Base-by-base conservation (phyloP, 1,140 invertebrate species). In the Caenorhabditis brenneri region DNA sequence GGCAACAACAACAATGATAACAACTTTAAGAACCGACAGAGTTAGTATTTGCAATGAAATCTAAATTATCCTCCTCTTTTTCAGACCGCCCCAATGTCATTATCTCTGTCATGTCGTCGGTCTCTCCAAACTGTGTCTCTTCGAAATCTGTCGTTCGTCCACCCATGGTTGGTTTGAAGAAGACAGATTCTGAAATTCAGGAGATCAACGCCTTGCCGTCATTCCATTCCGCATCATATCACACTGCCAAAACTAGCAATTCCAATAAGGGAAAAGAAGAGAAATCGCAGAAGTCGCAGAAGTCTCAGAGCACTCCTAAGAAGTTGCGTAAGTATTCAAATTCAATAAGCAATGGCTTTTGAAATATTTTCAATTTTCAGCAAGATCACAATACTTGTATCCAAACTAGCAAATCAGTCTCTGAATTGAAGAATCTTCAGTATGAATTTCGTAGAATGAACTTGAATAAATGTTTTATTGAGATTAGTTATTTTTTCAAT, bases 181-280 rank as follows among this genome's bases (percentile, higher is more conserved):
- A 74, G n/a, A 74, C 65, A 0, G 36, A 42, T 12, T 74, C 65
- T 0, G 65, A 74, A 24, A 74, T 74, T 46, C 12, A 6, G 16
- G 65, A 74, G 65, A 74, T 74, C n/a, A 33, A 74, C 19, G 65
- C 65, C 9, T 46, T 74, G 65, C 65, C 65, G 27, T 42, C 36
- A 22, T 42, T 74, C 36, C 6, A 74, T 24, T 42, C 65, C 3
- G 5, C n/a, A 16, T 42, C 65, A 7, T 74, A 36, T 29, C 36
- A 42, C n/a, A 42, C 65, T 74, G 65, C 65, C 7, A 27, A 42
- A 42, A 39, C 36, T 46, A 42, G 65, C 29, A n/a, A 36, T 65
- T 33, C 53, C 6, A 24, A 29, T 27, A 58, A 22, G 9, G 10
- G 22, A 58, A 65, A 65, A n/a, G 16, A 7, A 16, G 36, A 24